Conservation (phyloP, 1,140 invertebrate species). For the Xylocopa sonorina region DNA sequence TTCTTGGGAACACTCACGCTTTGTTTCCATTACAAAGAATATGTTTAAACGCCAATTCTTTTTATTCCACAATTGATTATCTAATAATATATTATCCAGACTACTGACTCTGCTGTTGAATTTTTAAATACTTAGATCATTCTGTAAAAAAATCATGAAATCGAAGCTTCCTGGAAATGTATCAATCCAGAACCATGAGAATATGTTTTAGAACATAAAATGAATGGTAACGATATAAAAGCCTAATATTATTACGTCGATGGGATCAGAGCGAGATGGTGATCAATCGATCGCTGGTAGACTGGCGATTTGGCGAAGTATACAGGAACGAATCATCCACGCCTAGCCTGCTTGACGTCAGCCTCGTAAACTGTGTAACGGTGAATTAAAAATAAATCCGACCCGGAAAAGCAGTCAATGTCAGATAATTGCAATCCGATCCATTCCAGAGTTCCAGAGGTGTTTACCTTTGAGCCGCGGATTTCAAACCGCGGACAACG, state of each 20-base stretch:
- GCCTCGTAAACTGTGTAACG: conserved; percentile 27
- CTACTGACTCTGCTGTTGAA: too few species aligned
- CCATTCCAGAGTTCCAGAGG: conserved; percentile 40
- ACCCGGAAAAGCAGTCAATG: conserved; percentile 54
- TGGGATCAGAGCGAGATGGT: conserved; percentile 20
- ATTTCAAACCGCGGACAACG: background rate
- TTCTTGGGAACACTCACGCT: background rate
- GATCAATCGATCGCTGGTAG: conserved; percentile 52
- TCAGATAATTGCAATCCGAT: conserved; percentile 54
- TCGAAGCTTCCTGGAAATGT: too few species aligned
- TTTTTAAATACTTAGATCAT: too few species aligned
- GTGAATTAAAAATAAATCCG: conserved; percentile 64
- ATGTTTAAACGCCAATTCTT: too few species aligned
- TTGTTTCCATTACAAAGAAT: too few species aligned
- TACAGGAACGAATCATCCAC: conserved; percentile 53
- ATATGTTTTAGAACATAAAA: too few species aligned
- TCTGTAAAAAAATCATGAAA: too few species aligned
- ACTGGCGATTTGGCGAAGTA: conserved; percentile 45
- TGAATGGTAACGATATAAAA: too few species aligned
- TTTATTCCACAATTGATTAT: too few species aligned
- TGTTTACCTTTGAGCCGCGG: too few species aligned
- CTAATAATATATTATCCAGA: too few species aligned
- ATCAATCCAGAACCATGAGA: too few species aligned
- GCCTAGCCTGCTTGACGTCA: conserved; percentile 64
- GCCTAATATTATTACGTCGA: conserved; percentile 19